Percentiles rank a stretch among this genome's conserved stretches.
These are phyloP conservation scores for Ptychoptera albimana DNA, from an alignment of 2,888 invertebrate genomes.

Conservation along the genomic window DNA sequence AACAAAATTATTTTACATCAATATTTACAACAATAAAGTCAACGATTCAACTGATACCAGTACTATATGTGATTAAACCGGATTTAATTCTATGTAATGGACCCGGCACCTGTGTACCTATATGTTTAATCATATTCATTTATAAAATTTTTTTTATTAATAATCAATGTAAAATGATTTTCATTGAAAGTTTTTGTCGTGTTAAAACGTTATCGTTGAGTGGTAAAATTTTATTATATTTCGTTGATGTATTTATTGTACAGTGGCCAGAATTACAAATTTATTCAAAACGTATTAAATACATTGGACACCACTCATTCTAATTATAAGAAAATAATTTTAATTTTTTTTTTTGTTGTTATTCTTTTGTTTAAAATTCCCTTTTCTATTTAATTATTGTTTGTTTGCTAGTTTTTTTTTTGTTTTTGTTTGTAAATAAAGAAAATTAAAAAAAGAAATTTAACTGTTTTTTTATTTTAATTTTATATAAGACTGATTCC, in stretches of 20 bases:
- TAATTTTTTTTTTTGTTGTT: too few relatives aligned
- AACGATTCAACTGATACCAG: conserved; percentile 46
- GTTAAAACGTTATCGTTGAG: conserved; percentile 78
- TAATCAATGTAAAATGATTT: conserved; percentile 58
- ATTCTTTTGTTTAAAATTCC: too few relatives aligned
- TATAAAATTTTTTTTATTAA: conserved; percentile 49
- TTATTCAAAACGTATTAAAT: conserved; percentile 48
- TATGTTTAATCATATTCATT: conserved; percentile 64
- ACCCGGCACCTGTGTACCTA: conserved; percentile 90
- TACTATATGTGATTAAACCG: conserved; percentile 53
- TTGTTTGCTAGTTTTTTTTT: too few relatives aligned
- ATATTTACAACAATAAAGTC: conserved; percentile 63
- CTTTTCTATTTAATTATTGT: too few relatives aligned
- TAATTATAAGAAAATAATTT: conserved; percentile 29
- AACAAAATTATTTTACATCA: conserved; percentile 69
- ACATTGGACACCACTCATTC: conserved; percentile 58
- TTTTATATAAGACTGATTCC: too few relatives aligned
- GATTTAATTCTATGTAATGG: conserved; percentile 84
- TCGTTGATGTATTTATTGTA: conserved; percentile 77
- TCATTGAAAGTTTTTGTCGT: conserved; percentile 89
- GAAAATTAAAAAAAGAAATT: too few relatives aligned
- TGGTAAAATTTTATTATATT: conserved; percentile 67
- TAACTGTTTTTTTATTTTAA: too few relatives aligned
- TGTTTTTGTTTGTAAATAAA: too few relatives aligned
- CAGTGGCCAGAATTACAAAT: conserved; percentile 75